Conservation (phyloP, 2,888 invertebrate species). For the Parnassius glacialis region DNA sequence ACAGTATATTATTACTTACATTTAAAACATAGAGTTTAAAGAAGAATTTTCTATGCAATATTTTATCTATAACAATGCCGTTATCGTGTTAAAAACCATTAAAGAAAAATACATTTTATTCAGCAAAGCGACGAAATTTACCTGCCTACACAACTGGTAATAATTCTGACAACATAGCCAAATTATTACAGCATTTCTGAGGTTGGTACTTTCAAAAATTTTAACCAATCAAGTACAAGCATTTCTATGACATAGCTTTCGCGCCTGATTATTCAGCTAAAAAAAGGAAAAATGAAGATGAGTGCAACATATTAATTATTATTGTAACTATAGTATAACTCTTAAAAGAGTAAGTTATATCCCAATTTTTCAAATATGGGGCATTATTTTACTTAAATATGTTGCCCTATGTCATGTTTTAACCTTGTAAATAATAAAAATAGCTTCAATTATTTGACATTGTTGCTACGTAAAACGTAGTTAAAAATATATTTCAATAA, state of each 20-base stretch:
- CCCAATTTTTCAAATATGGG: too few relatives aligned
- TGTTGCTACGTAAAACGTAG: too few relatives aligned
- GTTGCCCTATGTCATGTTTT: too few relatives aligned
- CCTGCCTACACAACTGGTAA: conserved; percentile 76
- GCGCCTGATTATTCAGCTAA: conserved; percentile 68
- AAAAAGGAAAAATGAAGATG: conserved; percentile 39
- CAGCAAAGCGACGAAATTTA: conserved; percentile 71
- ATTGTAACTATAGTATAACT: too few relatives aligned
- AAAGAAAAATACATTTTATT: conserved; percentile 70
- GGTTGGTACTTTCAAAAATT: conserved; percentile 64
- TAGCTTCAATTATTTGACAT: neutral
- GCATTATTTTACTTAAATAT: too few relatives aligned
- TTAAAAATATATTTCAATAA: too few relatives aligned
- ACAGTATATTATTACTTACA: conserved; percentile 55
- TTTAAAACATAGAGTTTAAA: conserved; percentile 43
- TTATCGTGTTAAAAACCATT: conserved; percentile 56
- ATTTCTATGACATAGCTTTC: conserved; percentile 68
- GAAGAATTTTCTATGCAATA: conserved; percentile 47
- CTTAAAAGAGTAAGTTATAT: too few relatives aligned
- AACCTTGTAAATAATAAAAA: too few relatives aligned
- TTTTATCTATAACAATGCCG: conserved; percentile 50
- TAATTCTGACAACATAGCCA: conserved; percentile 76
- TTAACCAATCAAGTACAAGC: conserved; percentile 54
- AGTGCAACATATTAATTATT: too few relatives aligned
- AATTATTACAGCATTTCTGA: conserved; percentile 52